These are phyloP conservation scores for Netelia virgata DNA, from an alignment of 2,888 invertebrate genomes.

Conservation along the genomic window DNA sequence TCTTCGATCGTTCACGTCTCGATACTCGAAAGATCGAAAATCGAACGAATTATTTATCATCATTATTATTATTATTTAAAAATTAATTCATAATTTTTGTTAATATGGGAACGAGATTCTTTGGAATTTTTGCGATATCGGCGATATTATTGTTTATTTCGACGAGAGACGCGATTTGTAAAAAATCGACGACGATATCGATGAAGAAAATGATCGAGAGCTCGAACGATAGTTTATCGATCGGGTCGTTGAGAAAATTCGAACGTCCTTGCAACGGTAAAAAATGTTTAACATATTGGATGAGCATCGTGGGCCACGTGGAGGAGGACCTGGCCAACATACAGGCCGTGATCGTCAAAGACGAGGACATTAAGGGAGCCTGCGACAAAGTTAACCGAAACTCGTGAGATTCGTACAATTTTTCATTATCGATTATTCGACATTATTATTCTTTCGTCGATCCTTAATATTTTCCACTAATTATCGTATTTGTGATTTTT, in stretches of 20 bases:
- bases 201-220: neutral
- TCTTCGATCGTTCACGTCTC: conserved; percentile 20
- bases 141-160: conserved; percentile 25
- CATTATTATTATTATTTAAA: too few species aligned
- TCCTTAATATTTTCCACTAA: conserved; percentile 6
- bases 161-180: neutral
- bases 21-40: conserved; percentile 15
- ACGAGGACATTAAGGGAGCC: conserved; percentile 64
- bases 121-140: conserved; percentile 34
- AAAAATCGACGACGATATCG: conserved; percentile 4
- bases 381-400: conserved; percentile 64
- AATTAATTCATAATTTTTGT: neutral
- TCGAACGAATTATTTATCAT: neutral
- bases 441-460: neutral
- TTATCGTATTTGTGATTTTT: conserved; percentile 25
- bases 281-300: conserved; percentile 67
- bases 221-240: neutral
- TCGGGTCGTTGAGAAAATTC: neutral
- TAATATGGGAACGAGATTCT: conserved; percentile 36
- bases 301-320: conserved; percentile 63
- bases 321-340: conserved; percentile 62
- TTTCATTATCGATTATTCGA: neutral
- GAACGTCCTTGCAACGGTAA: neutral
- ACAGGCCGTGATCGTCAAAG: conserved; percentile 75
- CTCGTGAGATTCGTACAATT: conserved; percentile 66